Percentiles rank a stretch among this genome's conserved stretches.
These are phyloP conservation scores for Drosophila peninsularis DNA, from an alignment of 2,888 invertebrate species.

Conservation along the genomic window DNA sequence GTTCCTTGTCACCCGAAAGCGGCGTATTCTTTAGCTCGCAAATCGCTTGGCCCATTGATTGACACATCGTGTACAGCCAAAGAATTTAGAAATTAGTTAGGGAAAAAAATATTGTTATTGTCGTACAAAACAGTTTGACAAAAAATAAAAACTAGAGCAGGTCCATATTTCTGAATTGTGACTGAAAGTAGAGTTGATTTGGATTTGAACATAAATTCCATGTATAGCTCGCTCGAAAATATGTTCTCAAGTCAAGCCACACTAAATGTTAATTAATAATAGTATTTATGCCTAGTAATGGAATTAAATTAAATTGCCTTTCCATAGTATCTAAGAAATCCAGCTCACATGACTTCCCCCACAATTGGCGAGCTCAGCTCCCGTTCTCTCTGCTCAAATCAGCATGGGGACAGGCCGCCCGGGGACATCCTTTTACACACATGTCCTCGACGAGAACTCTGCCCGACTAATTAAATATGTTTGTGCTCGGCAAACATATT, in stretches of 20 bases:
- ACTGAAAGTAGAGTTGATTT: neutral
- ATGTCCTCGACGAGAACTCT: constrained; percentile 1
- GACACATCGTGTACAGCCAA: constrained; percentile 33
- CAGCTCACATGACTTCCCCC: neutral
- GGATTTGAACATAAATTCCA: constrained; percentile 7
- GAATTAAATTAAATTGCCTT: neutral
- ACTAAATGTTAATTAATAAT: neutral
- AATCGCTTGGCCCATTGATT: constrained; percentile 46
- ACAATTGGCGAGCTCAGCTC: constrained; percentile 1
- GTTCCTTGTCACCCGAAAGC: constrained; percentile 82
- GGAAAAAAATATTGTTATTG: neutral
- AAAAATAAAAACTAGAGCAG: constrained; percentile 13
- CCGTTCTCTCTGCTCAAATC: neutral
- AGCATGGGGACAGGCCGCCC: constrained; percentile 6
- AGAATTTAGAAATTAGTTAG: constrained; percentile 24
- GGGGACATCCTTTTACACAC: constrained; percentile 4
- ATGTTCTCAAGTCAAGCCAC: neutral
- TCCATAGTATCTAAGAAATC: neutral
- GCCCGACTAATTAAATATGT: constrained; percentile 32
- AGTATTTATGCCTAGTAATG: neutral
- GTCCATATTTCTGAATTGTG: neutral
- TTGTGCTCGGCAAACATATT: constrained; percentile 35
- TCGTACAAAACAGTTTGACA: constrained; percentile 22
- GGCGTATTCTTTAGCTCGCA: constrained; percentile 58
- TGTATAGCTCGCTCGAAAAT: neutral